Evolutionary conservation across 2,113 vertebrate species (phyloP).

Genomic region (Neoarius graeffei): DNA sequence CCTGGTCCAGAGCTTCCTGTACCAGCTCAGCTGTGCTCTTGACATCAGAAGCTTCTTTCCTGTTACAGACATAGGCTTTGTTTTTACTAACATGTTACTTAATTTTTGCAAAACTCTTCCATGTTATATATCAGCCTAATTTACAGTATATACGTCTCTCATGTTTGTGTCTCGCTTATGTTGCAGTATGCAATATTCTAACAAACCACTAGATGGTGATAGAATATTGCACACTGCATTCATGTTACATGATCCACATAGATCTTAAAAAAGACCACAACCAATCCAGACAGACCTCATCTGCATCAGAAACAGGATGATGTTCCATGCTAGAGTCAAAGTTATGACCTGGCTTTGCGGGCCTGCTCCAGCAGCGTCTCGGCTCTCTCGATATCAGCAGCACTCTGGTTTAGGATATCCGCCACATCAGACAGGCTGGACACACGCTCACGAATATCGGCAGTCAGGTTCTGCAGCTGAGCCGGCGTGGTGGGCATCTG

Average conservation of each 20-base stretch:
- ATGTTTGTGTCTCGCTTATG: not conserved
- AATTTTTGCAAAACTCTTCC: not conserved
- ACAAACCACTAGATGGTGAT: conserved; percentile 27
- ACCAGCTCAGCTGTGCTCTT: conserved; percentile 84
- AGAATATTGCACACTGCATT: not conserved
- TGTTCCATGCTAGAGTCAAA: not conserved
- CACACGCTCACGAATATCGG: conserved; percentile 88
- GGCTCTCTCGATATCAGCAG: conserved; percentile 84
- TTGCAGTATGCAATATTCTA: not conserved
- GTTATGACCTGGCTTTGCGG: conserved; percentile 80
- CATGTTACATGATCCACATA: not conserved
- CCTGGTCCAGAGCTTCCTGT: conserved; percentile 86
- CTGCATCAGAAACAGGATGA: not conserved
- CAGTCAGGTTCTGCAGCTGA: conserved; percentile 88
- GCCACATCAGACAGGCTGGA: conserved; percentile 90
- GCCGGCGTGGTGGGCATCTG: conserved; percentile 92
- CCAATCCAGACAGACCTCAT: not conserved
- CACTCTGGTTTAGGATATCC: conserved; percentile 86
- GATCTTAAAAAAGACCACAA: not conserved
- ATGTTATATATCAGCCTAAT: not conserved
- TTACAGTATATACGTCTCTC: not conserved
- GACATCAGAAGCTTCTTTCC: conserved; percentile 83
- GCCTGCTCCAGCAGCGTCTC: conserved; percentile 87
- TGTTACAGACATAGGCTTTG: conserved; percentile 57
- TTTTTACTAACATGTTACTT: not conserved